phyloP scores from a whole-genome alignment of 2,888 invertebrate species.

The Heliothis peltigera region DNA sequence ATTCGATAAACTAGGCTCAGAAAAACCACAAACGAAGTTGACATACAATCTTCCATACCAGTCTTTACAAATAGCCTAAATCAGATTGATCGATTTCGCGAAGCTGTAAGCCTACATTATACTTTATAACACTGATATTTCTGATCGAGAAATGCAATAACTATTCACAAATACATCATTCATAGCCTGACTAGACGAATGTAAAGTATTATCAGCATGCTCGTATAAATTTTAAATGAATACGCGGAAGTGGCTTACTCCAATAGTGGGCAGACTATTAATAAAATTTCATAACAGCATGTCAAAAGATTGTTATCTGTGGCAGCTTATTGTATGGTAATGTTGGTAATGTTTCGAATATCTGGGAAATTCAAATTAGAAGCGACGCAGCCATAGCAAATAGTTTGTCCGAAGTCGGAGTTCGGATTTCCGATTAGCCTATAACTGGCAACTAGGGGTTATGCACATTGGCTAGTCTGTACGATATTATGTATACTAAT shows the following conservation, averaged over 20 bases:
- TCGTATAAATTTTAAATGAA: slow-evolving; percentile 48
- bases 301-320: slow-evolving; percentile 54
- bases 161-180: slow-evolving; percentile 44
- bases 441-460: not conserved
- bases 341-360: slow-evolving; percentile 55
- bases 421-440: slow-evolving; percentile 48
- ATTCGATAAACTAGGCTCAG: too few species aligned
- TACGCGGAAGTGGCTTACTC: slow-evolving; percentile 46
- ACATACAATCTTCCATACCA: not conserved
- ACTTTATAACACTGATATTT: slow-evolving; percentile 15
- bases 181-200: slow-evolving; percentile 27
- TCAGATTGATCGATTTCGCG: not conserved
- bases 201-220: slow-evolving; percentile 30
- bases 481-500: slow-evolving; percentile 13
- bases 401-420: slow-evolving; percentile 7
- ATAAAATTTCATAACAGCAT: slow-evolving; percentile 58
- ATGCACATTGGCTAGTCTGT: slow-evolving; percentile 10
- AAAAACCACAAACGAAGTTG: not conserved
- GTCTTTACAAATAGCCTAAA: not conserved
- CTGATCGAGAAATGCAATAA: slow-evolving; percentile 12
- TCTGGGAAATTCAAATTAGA: slow-evolving; percentile 63
- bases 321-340: slow-evolving; percentile 68
- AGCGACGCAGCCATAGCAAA: slow-evolving; percentile 15
- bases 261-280: slow-evolving; percentile 40
- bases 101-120: not conserved